These are phyloP conservation scores for Ptychadena robeensis DNA, from an alignment of 2,797 vertebrate genomes.

Conservation along the genomic window DNA sequence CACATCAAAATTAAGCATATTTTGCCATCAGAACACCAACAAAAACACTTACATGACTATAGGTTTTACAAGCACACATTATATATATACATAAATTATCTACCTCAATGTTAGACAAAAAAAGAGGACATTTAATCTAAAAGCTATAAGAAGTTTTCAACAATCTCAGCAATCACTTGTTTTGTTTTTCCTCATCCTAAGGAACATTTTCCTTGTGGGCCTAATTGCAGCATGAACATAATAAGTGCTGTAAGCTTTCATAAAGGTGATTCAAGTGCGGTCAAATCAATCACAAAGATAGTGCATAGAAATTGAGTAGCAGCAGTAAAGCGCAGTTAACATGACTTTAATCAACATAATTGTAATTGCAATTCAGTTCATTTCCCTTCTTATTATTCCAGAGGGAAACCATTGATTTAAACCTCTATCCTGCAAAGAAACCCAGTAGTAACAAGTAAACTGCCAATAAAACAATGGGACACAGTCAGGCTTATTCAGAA, in stretches of 20 bases:
- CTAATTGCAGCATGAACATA: conserved; percentile 26
- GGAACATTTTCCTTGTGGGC: conserved; percentile 9
- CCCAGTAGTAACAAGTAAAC: conserved; percentile 1
- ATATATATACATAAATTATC: background rate
- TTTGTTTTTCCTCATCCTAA: background rate
- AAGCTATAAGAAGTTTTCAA: background rate
- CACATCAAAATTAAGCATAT: too few species aligned
- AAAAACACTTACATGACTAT: background rate
- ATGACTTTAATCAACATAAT: conserved; percentile 44
- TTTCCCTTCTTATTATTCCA: conserved; percentile 43
- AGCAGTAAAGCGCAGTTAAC: conserved; percentile 29
- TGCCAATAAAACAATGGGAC: conserved; percentile 1
- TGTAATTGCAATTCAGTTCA: conserved; percentile 40
- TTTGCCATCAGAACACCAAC: too few species aligned
- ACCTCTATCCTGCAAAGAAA: conserved; percentile 10
- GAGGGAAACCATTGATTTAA: conserved; percentile 39
- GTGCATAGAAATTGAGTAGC: conserved; percentile 33
- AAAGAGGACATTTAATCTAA: background rate
- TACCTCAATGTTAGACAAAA: background rate
- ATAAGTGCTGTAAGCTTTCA: conserved; percentile 6
- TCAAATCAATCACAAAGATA: conserved; percentile 40
- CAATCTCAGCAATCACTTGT: conserved; percentile 1
- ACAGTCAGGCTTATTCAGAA: background rate
- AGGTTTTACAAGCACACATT: too few species aligned
- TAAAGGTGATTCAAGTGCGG: conserved; percentile 22